Evolutionary conservation across 1,140 invertebrate genomes (phyloP), one percentile per base, ranked within the genome.

Genomic region (Acromyrmex echinatior): DNA sequence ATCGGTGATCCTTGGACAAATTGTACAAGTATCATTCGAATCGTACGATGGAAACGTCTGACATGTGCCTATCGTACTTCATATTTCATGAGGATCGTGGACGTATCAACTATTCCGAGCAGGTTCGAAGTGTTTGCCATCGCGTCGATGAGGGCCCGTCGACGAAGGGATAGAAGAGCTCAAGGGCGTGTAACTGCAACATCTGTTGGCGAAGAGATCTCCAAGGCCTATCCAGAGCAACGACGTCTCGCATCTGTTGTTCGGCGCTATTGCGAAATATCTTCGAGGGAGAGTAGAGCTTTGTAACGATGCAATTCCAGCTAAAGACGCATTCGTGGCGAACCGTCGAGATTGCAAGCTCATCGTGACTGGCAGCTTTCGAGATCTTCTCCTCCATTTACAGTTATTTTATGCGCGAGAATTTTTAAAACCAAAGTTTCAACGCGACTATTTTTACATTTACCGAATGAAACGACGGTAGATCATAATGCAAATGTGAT

Each of bases 21-120:
- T 91, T 91, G 87, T 66, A 70, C 53, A 1, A 63, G 25, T n/a
- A 82, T 25, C 18, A 62, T 31, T 12, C 39, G 86, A 76, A 66
- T 63, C 62, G 14, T 35, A 45, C 63, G 70, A 73, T 78, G 56
- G 74, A 81, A 88, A 65, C 62, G 84, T 77, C 53, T 68, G 68
- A 66, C 39, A 25, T 82, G 31, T 71, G 89, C 58, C 82, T 71
- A 85, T 76, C 68, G 84, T 90, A 88, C 90, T 92, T 92, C 92
- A 92, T 92, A 92, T 92, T 92, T 92, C 92, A 92, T 92, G 92
- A 92, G 92, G 91, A 89, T 92, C 87, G 91, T 71, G 77, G 2
- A 68, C 28, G 91, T 88, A 92, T 92, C 92, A 86, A 92, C 58
- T 45, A 92, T 92, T 92, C 92, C 58, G 80, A 53, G 86, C 92